Base-by-base conservation (phyloP, 2,888 invertebrate species). In the Arrhopalites spinosus region DNA sequence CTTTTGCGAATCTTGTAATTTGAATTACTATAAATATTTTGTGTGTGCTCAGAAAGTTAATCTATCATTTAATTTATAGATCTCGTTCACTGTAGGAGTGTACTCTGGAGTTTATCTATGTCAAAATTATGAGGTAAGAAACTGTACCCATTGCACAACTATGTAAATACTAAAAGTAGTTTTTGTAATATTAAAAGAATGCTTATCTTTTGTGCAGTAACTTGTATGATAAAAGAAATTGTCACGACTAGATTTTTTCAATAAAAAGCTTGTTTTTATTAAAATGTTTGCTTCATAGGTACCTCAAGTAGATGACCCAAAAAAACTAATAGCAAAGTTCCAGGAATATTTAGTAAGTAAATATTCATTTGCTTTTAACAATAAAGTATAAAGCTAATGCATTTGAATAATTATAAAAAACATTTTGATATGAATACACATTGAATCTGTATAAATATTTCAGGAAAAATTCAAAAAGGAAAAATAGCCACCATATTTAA, bases 251-350 rank as follows among this genome's bases (percentile, higher is more conserved):
- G n/a, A n/a, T 15, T 5, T n/a, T 3, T n/a, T n/a, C n/a, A 50
- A 50, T 50, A 45, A 45, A 45, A 45, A 45, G 15, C 45, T 15
- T n/a, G 50, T 50, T 50, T n/a, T n/a, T 50, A n/a, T 50, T 50
- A 15, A 2, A 13, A 50, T 50, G 17, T 27, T 83, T 81, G 79
- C 80, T 79, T 87, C 87, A 75, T 86, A 95, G 94, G 88, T 95
- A 80, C 94, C 94, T 8, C 90, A 91, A 85, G 92, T 95, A 5
- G 94, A 95, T 86, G 92, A 95, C 82, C 96, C 95, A 2, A 86
- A 87, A 77, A 90, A 90, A 82, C 84, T 95, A 83, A 86, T 91
- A 84, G 90, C 91, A 79, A 91, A 90, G 85, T 85, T 92, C 61
- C 91, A 90, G 85, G 89, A 90, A 73, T 91, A 88, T 85, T 85